These are phyloP conservation scores for Ornithoptera alexandrae DNA, from an alignment of 2,888 invertebrate genomes.

Conservation along the genomic window DNA sequence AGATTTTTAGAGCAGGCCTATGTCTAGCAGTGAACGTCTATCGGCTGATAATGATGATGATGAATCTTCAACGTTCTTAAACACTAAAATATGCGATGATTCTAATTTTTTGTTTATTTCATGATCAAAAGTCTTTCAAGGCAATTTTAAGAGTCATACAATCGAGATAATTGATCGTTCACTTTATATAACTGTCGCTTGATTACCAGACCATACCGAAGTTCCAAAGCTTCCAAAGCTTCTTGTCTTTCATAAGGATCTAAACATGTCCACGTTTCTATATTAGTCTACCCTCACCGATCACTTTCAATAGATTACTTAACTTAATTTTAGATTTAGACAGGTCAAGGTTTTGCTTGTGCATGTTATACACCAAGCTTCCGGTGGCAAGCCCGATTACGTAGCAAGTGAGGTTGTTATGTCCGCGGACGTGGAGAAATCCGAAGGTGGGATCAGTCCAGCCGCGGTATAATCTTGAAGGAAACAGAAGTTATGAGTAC, in stretches of 20 bases:
- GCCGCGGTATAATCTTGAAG: slow-evolving; percentile 20
- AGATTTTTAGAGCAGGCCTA: no score
- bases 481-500: background rate
- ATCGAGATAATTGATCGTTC: no score
- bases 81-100: no score
- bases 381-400: slow-evolving; percentile 47
- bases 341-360: slow-evolving; percentile 37
- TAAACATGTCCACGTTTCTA: background rate
- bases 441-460: slow-evolving; percentile 39
- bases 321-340: slow-evolving; percentile 37
- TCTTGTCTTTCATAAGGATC: background rate
- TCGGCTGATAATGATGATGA: no score
- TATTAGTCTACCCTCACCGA: background rate
- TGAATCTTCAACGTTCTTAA: no score
- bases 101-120: no score
- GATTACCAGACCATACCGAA: background rate
- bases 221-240: no score
- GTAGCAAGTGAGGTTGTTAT: slow-evolving; percentile 49
- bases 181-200: background rate
- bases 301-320: slow-evolving; percentile 2
- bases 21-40: no score
- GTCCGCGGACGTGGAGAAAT: slow-evolving; percentile 46
- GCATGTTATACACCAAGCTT: slow-evolving; percentile 43
- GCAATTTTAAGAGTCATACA: no score
- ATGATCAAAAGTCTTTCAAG: no score